A percentile compares a stretch with the other conserved stretches of the same genome.
Evolutionary conservation across 1,140 invertebrate genomes (phyloP).

Genomic region (Penaeus chinensis): DNA sequence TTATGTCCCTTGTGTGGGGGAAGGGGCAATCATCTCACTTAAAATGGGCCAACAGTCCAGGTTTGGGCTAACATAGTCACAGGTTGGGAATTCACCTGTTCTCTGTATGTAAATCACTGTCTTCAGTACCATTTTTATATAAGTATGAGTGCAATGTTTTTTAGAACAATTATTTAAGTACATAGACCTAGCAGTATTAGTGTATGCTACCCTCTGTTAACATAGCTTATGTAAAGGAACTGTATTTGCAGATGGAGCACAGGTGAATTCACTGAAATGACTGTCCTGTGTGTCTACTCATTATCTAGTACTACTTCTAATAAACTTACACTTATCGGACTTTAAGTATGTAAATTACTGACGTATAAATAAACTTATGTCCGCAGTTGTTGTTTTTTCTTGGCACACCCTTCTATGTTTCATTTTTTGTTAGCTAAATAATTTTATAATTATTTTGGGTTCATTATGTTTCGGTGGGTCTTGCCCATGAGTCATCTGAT

Average conservation of each 20-base stretch:
- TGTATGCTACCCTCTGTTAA: no score
- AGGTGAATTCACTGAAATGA: slow-evolving; percentile 1
- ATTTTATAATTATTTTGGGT: no score
- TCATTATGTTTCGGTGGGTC: no score
- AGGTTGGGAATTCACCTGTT: slow-evolving; percentile 12
- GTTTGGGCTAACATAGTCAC: slow-evolving; percentile 3
- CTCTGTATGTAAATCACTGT: no score
- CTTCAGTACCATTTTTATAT: no score
- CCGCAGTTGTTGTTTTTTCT: not conserved
- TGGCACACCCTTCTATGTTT: not conserved
- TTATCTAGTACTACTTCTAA: slow-evolving; percentile 27
- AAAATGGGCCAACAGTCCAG: no score
- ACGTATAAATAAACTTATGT: slow-evolving; percentile 28
- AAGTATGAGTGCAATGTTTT: slow-evolving; percentile 19
- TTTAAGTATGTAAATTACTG: slow-evolving; percentile 22
- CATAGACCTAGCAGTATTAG: slow-evolving; percentile 17
- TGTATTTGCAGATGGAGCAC: slow-evolving; percentile 4
- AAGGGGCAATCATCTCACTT: no score
- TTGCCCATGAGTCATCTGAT: no score
- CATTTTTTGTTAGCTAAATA: no score
- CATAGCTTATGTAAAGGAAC: not conserved
- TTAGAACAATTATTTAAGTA: not conserved
- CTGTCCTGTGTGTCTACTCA: slow-evolving; percentile 22
- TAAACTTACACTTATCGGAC: slow-evolving; percentile 6
- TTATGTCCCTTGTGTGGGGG: no score